Evolutionary conservation across 2,113 vertebrate species (phyloP), one percentile per base, ranked within the genome.

Genomic region (Laterallus jamaicensis): DNA sequence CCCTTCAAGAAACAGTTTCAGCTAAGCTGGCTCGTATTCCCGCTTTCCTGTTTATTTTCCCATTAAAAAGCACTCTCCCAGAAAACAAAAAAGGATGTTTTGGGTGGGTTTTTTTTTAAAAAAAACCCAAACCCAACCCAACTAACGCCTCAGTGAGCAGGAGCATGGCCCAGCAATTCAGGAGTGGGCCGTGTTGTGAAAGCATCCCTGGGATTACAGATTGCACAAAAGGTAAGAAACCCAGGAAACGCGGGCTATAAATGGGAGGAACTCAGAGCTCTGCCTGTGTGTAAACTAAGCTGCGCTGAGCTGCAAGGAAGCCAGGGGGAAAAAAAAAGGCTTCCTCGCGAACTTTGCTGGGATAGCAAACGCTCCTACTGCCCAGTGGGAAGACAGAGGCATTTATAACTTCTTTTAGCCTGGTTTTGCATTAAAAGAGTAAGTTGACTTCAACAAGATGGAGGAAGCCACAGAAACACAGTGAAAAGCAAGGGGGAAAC

Each of bases 201-300:
- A 92, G 66, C 24, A 25, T 0, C 3, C 31, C 80, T 88, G 44
- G 64, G 69, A 92, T 95, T 93, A 71, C 52, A 90, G 84, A 49
- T 31, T 10, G 71, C 5, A 86, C 89, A 95, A 96, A 84, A 64
- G 66, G 26, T 28, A 29, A 82, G 93, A 95, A 96, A 95, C 76
- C 90, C 80, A 3, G 92, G 92, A 93, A 90, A 93, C n/a, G 1
- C 60, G 31, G 66, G 9, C 0, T n/a, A 12, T 67, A 82, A 92
- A 95, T 83, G 71, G 71, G 62, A 92, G 69, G 90, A 90, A 96
- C 86, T 92, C 73, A 35, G 35, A 71, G 69, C 49, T 62, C 0
- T 1, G 75, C 31, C 4, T 22, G 24, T 22, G 24, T 75, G 81
- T 82, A 92, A 95, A 87, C 66, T 40, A 80, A 95, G 56, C 83